Percentiles rank a stretch among this genome's conserved stretches.
Conservation (phyloP, 1,140 invertebrate genomes). For the Procambarus clarkii region DNA sequence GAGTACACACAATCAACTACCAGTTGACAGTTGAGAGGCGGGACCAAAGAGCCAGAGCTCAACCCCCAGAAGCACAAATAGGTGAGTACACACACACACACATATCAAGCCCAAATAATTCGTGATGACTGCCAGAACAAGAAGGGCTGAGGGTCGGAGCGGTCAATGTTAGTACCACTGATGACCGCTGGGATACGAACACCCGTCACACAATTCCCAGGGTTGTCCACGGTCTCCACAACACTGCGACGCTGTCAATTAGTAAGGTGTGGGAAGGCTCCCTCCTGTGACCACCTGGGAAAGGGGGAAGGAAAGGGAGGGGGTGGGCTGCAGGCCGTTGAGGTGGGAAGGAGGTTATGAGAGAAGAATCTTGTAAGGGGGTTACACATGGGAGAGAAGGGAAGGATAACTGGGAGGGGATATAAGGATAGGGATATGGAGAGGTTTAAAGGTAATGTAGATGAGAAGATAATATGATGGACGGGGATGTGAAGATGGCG, state of each 20-base stretch:
- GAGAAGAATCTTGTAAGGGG: too few species aligned
- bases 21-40: too few species aligned
- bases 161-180: neutral
- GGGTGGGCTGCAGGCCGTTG: too few species aligned
- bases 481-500: too few species aligned
- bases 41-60: too few species aligned
- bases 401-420: neutral
- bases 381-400: neutral
- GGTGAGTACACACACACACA: slow-evolving; percentile 23
- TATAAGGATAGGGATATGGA: neutral
- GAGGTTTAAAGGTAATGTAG: neutral
- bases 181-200: slow-evolving; percentile 3
- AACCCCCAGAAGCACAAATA: too few species aligned
- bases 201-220: slow-evolving; percentile 6
- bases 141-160: slow-evolving; percentile 4
- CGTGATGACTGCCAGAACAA: neutral
- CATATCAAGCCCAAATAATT: neutral
- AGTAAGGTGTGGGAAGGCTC: slow-evolving; percentile 7
- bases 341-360: neutral
- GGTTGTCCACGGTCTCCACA: neutral
- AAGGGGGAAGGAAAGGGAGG: neutral
- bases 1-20: too few species aligned
- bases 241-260: slow-evolving; percentile 22
- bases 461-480: neutral
- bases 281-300: neutral